A percentile compares a stretch with the other conserved stretches of the same genome.
Evolutionary conservation across 1,140 invertebrate species (phyloP).

Genomic region (Sinella curviseta): DNA sequence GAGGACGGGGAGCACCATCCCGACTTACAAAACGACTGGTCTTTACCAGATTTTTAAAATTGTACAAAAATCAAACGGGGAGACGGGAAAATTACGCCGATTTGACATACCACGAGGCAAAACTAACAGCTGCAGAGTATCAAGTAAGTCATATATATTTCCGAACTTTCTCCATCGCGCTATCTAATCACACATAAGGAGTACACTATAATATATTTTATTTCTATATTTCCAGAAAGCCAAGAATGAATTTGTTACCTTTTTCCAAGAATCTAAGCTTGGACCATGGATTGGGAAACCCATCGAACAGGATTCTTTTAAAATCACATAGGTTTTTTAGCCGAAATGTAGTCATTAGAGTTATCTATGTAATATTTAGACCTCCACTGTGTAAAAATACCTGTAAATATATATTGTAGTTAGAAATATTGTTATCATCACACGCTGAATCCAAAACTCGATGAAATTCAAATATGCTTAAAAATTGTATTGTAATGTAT

Average conservation of each 20-base stretch:
- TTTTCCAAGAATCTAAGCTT: conserved; percentile 34
- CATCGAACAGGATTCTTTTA: conserved; percentile 43
- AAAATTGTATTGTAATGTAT: too few species aligned
- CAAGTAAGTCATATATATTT: conserved; percentile 43
- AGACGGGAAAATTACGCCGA: conserved; percentile 26
- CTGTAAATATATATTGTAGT: too few species aligned
- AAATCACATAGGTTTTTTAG: conserved; percentile 7
- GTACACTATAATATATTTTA: conserved; percentile 12
- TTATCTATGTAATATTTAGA: background rate
- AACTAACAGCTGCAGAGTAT: conserved; percentile 34
- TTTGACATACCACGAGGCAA: conserved; percentile 39
- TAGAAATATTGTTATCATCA: too few species aligned
- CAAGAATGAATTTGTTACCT: conserved; percentile 32
- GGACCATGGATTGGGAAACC: conserved; percentile 47
- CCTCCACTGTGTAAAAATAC: too few species aligned
- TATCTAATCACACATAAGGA: too few species aligned
- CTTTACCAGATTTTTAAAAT: conserved; percentile 35
- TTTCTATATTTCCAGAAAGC: conserved; percentile 18
- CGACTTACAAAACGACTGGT: conserved; percentile 40
- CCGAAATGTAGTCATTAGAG: background rate
- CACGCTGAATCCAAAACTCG: too few species aligned
- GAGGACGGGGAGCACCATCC: conserved; percentile 34
- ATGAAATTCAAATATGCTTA: too few species aligned
- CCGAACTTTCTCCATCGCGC: background rate
- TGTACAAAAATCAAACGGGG: conserved; percentile 38